These are phyloP conservation scores for Netelia melanura DNA, from an alignment of 2,888 invertebrate genomes.

Conservation along the genomic window DNA sequence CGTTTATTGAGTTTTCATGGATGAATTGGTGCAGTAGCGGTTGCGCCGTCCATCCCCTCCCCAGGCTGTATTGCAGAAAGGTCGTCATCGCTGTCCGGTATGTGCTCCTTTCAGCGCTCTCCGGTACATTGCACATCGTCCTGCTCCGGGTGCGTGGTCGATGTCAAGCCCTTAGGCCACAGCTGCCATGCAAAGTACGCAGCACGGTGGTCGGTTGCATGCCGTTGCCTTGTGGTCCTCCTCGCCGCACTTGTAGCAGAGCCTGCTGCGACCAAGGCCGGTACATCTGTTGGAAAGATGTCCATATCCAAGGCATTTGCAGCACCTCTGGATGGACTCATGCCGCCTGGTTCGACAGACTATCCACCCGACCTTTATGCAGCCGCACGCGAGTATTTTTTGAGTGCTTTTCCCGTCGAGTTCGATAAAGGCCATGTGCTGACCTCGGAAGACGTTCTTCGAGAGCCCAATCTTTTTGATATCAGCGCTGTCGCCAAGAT, in stretches of 20 bases:
- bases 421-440: constrained; percentile 26
- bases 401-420: constrained; percentile 28
- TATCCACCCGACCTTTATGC: constrained; percentile 51
- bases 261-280: constrained; percentile 57
- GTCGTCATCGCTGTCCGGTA: constrained; percentile 21
- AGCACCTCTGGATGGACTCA: constrained; percentile 27
- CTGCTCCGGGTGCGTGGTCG: constrained; percentile 46
- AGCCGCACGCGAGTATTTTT: not conserved
- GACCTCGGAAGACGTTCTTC: constrained; percentile 41
- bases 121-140: constrained; percentile 37
- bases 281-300: constrained; percentile 35
- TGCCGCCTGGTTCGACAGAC: constrained; percentile 25
- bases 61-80: constrained; percentile 41
- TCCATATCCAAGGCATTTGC: constrained; percentile 53
- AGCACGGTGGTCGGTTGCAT: constrained; percentile 44
- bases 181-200: constrained; percentile 61
- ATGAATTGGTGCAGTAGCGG: constrained; percentile 29
- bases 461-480: constrained; percentile 48
- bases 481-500: constrained; percentile 4
- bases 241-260: constrained; percentile 69
- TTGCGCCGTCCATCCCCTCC: constrained; percentile 31
- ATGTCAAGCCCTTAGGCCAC: too few species aligned
- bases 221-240: constrained; percentile 60
- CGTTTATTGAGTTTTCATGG: constrained; percentile 35
- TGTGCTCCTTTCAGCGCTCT: constrained; percentile 25